These are phyloP conservation scores for Naja naja DNA, from an alignment of 2,113 vertebrate genomes.

Conservation along the genomic window DNA sequence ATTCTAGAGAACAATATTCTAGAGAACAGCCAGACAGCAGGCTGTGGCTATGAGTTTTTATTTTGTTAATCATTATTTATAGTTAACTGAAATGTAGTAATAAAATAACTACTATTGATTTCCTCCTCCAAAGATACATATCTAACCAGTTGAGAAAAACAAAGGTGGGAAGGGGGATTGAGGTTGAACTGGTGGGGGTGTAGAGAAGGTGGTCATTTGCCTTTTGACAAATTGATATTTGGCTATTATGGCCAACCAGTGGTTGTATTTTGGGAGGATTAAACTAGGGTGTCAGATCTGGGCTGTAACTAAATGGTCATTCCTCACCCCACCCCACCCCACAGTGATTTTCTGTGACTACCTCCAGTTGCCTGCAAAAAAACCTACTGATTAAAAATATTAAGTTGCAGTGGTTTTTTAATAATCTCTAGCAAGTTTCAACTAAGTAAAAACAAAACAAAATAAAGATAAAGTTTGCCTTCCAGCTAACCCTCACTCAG, in stretches of 20 bases:
- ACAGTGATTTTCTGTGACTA: not conserved
- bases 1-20: not conserved
- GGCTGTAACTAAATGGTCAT: not conserved
- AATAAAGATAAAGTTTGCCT: not conserved
- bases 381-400: not conserved
- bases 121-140: not conserved
- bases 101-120: conserved; percentile 40
- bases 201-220: not conserved
- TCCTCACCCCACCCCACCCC: not conserved
- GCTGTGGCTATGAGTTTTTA: not conserved
- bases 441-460: not conserved
- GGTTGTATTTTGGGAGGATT: not conserved
- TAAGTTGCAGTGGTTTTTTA: not conserved
- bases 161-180: not conserved
- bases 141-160: not conserved
- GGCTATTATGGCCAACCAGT: not conserved
- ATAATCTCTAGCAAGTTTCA: not conserved
- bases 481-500: not conserved
- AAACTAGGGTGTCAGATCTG: not conserved
- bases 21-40: not conserved
- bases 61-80: conserved; percentile 26
- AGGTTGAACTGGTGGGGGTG: not conserved
- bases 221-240: not conserved
- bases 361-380: not conserved
- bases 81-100: conserved; percentile 28